Base-by-base conservation (phyloP, 2,113 vertebrate species). In the Drymodes brunneopygia region DNA sequence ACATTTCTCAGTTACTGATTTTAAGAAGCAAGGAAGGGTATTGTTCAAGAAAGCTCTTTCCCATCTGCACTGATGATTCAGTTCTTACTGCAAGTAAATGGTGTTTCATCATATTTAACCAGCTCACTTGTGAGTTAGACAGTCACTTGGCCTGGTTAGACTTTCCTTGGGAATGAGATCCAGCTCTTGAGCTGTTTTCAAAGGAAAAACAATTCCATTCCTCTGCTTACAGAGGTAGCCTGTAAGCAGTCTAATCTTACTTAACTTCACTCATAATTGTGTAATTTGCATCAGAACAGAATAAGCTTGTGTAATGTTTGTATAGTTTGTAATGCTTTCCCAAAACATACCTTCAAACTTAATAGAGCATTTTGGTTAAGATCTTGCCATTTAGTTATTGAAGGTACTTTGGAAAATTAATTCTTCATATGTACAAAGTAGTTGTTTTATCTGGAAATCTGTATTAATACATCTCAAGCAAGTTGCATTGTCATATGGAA, bases 11-110 rank as follows among this genome's bases (percentile, higher is more conserved):
- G 9, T 69, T 86, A 29, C 13, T 73, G 42, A 31, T 66, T 78
- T 84, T 81, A 78, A 56, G 64, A 53, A 78, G n/a, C 6, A 12
- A 21, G 27, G 22, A 10, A 31, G 33, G 53, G 11, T 42, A 11
- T 84, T 73, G 10, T 73, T 81, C 47, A 44, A 35, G 42, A 38
- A 54, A 53, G 12, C 10, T 78, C 31, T 81, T 78, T 60, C 27
- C 35, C 47, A 38, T 5, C n/a, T 53, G 8, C 70, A 71, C 3
- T 20, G 51, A n/a, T 0, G 0, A 33, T 87, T 57, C 31, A 8
- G 11, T 78, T 78, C 73, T 66, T 77, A 13, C 28, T 78, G n/a
- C 38, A 62, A 42, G 19, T 48, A 36, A 40, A n/a, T 62, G 28
- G 13, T 62, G 9, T n/a, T 81, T 54, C 3, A 7, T 65, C 36